Evolutionary conservation across 2,797 vertebrate species (phyloP), one percentile per base, ranked within the genome.

Genomic region (Hyperoplus immaculatus): DNA sequence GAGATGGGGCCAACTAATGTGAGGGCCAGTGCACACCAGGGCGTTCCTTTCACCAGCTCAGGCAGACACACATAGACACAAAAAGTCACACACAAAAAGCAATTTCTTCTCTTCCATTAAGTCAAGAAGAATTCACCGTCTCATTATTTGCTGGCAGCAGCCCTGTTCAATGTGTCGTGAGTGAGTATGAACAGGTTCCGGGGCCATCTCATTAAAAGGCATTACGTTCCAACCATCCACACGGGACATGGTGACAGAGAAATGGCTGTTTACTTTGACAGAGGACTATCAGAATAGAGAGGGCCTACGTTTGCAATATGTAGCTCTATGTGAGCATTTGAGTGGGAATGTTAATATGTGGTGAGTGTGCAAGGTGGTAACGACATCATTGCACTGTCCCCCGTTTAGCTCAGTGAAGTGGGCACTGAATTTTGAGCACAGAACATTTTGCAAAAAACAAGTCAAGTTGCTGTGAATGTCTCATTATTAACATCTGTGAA

Each of bases 181-280:
- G 87, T 76, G 79, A 77, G 90, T 90, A 56, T 59, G 70, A 63
- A 87, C 38, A 54, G 75, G 87, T 88, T 90, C 83, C 87, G 74
- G 79, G 84, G 82, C 42, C 72, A 77, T 57, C 82, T 93, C 83
- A 90, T 94, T 93, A 92, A 87, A 87, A 92, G 80, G 77, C 64
- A 88, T 77, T 82, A 29, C 79, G 88, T 86, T 85, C 61, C 59
- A 80, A 78, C 64, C 68, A 65, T 76, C 72, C 80, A 69, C 65
- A 36, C 18, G 60, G 64, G 69, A 71, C 56, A 49, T 16, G 29
- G 70, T 53, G 72, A 67, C 59, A 16, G 78, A 85, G 66, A 68
- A 77, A 16, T n/a, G 51, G 60, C 54, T 53, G 69, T 77, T 83
- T 84, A 82, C n/a, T 80, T 72, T 79, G 78, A 83, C 72, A 77